Base-by-base conservation (phyloP, 2,797 vertebrate species). In the Austrolebias charrua region DNA sequence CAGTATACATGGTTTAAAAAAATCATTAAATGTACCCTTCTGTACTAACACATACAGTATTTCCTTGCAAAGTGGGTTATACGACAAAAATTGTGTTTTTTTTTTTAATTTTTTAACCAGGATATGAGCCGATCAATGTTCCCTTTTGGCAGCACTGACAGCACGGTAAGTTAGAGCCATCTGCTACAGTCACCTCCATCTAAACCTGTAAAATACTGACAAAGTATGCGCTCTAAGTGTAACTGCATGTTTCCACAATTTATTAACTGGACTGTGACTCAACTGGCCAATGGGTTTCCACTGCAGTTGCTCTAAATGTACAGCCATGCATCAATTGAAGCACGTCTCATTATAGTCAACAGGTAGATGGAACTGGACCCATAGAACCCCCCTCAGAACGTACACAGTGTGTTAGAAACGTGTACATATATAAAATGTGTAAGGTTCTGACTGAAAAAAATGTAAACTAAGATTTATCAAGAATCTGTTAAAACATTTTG, bases 131-230 rank as follows among this genome's bases (percentile, higher is more conserved):
- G 63, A 48, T 93, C 92, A 61, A 76, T 94, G 76, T 65, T 91
- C 59, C 94, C 93, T 62, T 94, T 94, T 77, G 82, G 89, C 83
- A 82, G 87, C 73, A 86, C 86, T 82, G 91, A 90, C 74, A 85
- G 73, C 73, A 70, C 81, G 91, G 94, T 95, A 79, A 86, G 92
- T 95, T 89, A 82, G 63, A 60, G 66, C 16, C 2, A 19, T 44
- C 55, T 11, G n/a, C 58, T 28, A 64, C 47, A 38, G 13, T 13
- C 48, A 35, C 5, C 49, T 31, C 53, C 12, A 13, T 44, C 45
- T n/a, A 19, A 66, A 40, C 19, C 5, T n/a, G 18, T 42, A 29
- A 11, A 4, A 40, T 40, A 62, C 33, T 58, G n/a, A 19, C 9
- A 4, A 46, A 12, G 33, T 64, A 55, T 55, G 73, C 61, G 60